phyloP scores from a whole-genome alignment of 35 echinoderm and acorn worm genomes.

The Acanthaster planci region DNA sequence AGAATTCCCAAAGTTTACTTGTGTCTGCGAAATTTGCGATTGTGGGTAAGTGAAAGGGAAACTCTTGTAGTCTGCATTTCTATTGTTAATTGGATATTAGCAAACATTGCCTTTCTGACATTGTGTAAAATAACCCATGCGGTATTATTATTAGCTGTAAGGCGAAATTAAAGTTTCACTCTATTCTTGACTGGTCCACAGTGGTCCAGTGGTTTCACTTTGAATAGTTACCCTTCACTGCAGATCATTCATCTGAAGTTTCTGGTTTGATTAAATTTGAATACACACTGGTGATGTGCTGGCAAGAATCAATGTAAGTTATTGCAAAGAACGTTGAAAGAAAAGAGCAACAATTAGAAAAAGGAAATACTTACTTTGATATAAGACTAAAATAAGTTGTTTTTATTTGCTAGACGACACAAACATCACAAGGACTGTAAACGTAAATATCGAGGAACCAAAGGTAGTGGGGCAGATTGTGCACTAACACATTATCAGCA shows the following conservation, averaged over 20 bases:
- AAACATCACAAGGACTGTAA: constrained; percentile 70
- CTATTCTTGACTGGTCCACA: neutral
- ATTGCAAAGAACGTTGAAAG: too few species aligned
- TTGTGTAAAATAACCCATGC: too few species aligned
- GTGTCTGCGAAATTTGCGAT: constrained; percentile 64
- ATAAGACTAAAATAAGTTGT: neutral
- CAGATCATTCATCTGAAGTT: too few species aligned
- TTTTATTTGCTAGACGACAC: constrained; percentile 40
- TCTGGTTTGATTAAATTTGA: too few species aligned
- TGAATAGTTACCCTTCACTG: neutral
- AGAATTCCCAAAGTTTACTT: constrained; percentile 54
- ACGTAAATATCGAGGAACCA: constrained; percentile 27
- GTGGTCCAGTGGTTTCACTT: neutral
- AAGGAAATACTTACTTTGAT: too few species aligned
- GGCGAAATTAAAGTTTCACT: neutral
- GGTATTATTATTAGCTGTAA: neutral
- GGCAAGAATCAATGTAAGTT: too few species aligned
- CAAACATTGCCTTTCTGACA: neutral
- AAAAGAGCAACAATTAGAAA: too few species aligned
- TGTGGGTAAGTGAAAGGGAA: constrained; percentile 54
- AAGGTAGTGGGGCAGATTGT: constrained; percentile 35
- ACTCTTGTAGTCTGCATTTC: neutral
- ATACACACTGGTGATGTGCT: too few species aligned
- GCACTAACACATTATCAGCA: constrained; percentile 71
- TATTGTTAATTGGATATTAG: neutral